Base-by-base conservation (phyloP, 2,113 vertebrate species). In the Scatophagus argus region DNA sequence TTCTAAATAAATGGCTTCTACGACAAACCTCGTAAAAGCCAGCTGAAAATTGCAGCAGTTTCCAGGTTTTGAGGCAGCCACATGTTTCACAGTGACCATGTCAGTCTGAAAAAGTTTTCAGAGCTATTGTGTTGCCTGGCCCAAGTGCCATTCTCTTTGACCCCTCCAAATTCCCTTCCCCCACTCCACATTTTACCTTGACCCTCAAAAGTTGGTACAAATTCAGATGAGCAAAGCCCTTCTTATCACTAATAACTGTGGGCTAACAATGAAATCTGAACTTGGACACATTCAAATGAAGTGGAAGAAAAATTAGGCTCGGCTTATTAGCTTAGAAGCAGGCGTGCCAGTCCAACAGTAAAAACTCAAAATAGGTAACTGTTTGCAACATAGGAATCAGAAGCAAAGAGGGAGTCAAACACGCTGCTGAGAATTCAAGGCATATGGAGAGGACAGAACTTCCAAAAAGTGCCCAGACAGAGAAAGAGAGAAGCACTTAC, bases 171-270 rank as follows among this genome's bases (percentile, higher is more conserved):
- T 58, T 77, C 87, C 84, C 82, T 66, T 76, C 88, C 89, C 85
- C 91, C 83, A 69, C 36, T 43, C 55, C 74, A 85, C 74, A 14
- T 54, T 80, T 76, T 89, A 93, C 91, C 91, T 73, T 92, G 85
- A 87, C 89, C 92, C 88, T 86, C 54, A 77, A 68, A 83, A 83
- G 88, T 91, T 93, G 71, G 93, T 67, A 91, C 93, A 92, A 94
- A 96, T 95, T 94, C 92, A 93, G 77, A 86, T 89, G 90, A 94
- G 96, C 94, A 96, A 96, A 97, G 95, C 94, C 90, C 32, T 27
- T 72, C 91, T 91, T 93, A 95, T 95, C 90, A 91, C 83, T 74
- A 58, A 81, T 88, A 87, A 92, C 83, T 84, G 74, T 78, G n/a
- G n/a, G n/a, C n/a, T n/a, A 84, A 88, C 93, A 92, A 95, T 93